Percentiles rank a stretch among this genome's conserved stretches.
Conservation (phyloP, 1,140 invertebrate genomes). For the Bombus difficillimus region DNA sequence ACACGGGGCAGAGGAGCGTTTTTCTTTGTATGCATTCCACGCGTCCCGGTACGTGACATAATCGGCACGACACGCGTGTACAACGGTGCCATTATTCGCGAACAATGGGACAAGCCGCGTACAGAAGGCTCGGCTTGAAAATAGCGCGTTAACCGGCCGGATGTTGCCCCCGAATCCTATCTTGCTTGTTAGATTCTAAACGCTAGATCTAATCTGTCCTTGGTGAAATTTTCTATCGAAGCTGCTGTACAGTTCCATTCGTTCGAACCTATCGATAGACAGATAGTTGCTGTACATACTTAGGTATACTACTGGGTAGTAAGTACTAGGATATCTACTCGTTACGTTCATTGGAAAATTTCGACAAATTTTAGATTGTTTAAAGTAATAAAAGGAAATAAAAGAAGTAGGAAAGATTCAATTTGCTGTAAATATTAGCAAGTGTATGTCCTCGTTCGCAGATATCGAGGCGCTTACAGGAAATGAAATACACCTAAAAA, state of each 20-base stretch:
- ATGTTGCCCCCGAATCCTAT: constrained; percentile 40
- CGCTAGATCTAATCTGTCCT: background rate
- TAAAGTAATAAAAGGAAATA: too few relatives aligned
- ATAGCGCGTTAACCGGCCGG: constrained; percentile 32
- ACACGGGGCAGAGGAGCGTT: constrained; percentile 14
- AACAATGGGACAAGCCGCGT: constrained; percentile 57
- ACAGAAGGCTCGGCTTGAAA: constrained; percentile 47
- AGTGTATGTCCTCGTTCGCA: too few relatives aligned
- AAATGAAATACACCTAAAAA: too few relatives aligned
- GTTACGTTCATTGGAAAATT: too few relatives aligned
- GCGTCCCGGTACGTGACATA: constrained; percentile 63
- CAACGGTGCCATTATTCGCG: constrained; percentile 59
- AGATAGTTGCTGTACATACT: too few relatives aligned
- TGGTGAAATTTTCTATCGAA: background rate
- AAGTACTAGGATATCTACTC: too few relatives aligned
- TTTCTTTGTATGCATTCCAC: constrained; percentile 66
- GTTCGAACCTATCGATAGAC: too few relatives aligned
- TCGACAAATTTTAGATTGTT: too few relatives aligned
- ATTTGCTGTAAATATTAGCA: too few relatives aligned
- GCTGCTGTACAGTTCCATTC: background rate
- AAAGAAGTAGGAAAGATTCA: too few relatives aligned
- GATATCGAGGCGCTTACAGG: too few relatives aligned
- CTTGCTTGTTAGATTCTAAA: background rate
- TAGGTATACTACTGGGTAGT: too few relatives aligned
- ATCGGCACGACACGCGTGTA: constrained; percentile 63